Conservation (phyloP, 1,140 invertebrate genomes). For the Paramacrobiotus metropolitanus region DNA sequence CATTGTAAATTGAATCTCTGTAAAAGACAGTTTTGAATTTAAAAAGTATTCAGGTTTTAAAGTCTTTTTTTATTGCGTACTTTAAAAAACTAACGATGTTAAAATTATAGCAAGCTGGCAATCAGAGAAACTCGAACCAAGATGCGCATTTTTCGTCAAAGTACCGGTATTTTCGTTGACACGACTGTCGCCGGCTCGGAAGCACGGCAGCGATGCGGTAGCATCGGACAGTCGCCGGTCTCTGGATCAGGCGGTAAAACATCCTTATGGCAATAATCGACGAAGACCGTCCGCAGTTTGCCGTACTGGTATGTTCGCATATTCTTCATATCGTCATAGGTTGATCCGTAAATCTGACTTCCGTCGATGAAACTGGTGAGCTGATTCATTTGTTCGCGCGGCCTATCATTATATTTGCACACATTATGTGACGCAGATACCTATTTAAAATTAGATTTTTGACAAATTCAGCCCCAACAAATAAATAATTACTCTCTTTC, state of each 20-base stretch:
- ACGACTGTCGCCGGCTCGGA: conserved; percentile 43
- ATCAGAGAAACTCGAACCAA: no score
- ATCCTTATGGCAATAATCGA: conserved; percentile 5
- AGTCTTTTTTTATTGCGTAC: no score
- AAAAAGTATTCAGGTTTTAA: no score
- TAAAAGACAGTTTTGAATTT: conserved; percentile 34
- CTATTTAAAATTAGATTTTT: no score
- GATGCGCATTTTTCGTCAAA: conserved; percentile 45
- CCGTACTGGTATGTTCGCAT: background rate
- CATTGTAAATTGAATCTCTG: no score
- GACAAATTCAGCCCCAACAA: no score
- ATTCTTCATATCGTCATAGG: conserved; percentile 16
- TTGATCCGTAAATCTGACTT: conserved; percentile 43
- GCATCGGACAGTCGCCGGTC: conserved; percentile 11
- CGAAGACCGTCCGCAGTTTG: background rate
- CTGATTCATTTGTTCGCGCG: conserved; percentile 39
- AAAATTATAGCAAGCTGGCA: no score
- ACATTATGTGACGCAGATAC: no score
- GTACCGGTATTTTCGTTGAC: conserved; percentile 61
- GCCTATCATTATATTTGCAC: no score
- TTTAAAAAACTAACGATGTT: no score
- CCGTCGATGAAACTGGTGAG: conserved; percentile 46
- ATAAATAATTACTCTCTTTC: no score
- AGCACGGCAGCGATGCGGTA: conserved; percentile 20
- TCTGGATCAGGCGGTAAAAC: background rate